Conservation (phyloP, 2,797 vertebrate species). For the Mastacembelus armatus region DNA sequence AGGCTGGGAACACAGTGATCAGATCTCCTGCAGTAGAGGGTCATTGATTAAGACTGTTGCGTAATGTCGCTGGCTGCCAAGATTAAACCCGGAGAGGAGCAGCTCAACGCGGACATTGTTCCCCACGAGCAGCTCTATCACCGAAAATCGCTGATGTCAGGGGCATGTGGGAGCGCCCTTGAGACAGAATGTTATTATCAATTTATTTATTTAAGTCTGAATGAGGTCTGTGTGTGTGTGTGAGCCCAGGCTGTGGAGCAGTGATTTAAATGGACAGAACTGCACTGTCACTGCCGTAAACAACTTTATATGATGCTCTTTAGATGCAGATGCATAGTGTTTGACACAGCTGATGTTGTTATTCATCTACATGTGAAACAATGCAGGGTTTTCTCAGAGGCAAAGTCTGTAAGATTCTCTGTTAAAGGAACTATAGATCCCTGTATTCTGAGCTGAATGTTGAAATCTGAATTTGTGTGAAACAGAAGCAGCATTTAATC, state of each 20-base stretch:
- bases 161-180: constrained; percentile 45
- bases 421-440: too few species aligned
- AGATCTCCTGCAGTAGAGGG: constrained; percentile 37
- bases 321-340: too few species aligned
- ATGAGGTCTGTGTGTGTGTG: constrained; percentile 35
- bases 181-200: constrained; percentile 55
- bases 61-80: constrained; percentile 48
- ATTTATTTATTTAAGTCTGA: constrained; percentile 40
- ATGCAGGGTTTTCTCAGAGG: too few species aligned
- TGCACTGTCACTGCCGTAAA: constrained; percentile 28
- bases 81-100: constrained; percentile 36
- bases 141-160: constrained; percentile 57
- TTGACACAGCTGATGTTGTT: too few species aligned
- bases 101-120: constrained; percentile 29
- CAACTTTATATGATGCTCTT: too few species aligned
- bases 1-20: constrained; percentile 35
- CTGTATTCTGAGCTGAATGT: not conserved
- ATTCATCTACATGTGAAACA: too few species aligned
- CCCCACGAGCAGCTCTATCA: constrained; percentile 41
- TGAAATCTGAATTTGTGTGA: not conserved
- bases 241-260: constrained; percentile 12
- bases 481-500: not conserved
- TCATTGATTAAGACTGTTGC: constrained; percentile 59
- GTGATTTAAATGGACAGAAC: constrained; percentile 33
- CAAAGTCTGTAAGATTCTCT: too few species aligned